phyloP scores from a whole-genome alignment of 2,797 vertebrate species.

The Merluccius polli region DNA sequence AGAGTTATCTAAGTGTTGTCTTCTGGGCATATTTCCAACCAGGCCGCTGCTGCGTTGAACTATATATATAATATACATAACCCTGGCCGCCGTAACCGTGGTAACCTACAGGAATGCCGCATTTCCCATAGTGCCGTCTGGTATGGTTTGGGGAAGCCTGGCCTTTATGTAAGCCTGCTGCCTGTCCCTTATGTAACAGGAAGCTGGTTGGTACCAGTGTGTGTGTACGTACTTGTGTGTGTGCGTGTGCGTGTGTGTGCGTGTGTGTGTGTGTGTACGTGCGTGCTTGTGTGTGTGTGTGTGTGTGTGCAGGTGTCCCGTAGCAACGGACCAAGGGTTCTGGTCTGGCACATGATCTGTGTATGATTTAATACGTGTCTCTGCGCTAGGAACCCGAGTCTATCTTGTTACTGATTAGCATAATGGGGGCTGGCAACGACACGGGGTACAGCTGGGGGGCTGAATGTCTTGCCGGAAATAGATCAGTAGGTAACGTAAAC shows the following conservation, averaged over 20 bases:
- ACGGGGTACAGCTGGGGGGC: not conserved
- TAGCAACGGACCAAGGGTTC: not conserved
- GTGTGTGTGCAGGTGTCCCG: not conserved
- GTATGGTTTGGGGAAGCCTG: not conserved
- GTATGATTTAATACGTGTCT: not conserved
- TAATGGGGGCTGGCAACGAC: not conserved
- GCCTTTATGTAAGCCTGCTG: not conserved
- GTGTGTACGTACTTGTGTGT: not conserved
- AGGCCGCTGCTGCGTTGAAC: not conserved
- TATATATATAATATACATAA: not conserved
- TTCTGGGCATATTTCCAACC: not conserved
- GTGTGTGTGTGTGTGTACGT: not conserved
- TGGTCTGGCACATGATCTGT: not conserved
- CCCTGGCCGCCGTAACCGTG: not conserved
- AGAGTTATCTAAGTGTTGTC: not conserved
- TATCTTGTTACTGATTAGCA: constrained; percentile 2
- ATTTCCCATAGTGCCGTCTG: not conserved
- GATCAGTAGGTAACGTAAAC: not conserved
- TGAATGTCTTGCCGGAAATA: not conserved
- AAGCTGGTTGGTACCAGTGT: not conserved
- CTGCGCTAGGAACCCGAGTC: not conserved
- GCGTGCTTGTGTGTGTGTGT: constrained; percentile 3
- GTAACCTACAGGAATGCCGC: not conserved
- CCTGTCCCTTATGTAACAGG: not conserved
- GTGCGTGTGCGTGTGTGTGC: not conserved